phyloP scores from a whole-genome alignment of 2,797 vertebrate species.

The Streptopelia turtur region DNA sequence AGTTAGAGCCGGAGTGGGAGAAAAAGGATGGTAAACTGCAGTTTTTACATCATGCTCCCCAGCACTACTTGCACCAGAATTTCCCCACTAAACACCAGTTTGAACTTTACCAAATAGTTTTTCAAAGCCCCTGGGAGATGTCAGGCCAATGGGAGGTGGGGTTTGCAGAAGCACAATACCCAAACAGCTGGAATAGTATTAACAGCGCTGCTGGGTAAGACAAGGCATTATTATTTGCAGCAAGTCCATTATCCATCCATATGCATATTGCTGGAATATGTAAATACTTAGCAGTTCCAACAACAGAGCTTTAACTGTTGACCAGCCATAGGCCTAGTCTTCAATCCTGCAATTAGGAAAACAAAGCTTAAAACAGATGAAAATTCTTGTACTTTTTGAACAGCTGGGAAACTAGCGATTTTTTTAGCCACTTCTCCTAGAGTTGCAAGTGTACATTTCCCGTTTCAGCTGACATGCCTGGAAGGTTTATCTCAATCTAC shows the following conservation, averaged over 20 bases:
- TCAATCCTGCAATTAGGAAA: neutral
- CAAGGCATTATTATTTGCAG: neutral
- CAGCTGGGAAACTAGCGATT: neutral
- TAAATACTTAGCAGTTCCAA: neutral
- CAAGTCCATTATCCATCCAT: neutral
- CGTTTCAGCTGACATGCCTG: neutral
- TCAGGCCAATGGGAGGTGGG: neutral
- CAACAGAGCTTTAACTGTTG: constrained; percentile 13
- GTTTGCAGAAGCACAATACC: constrained; percentile 34
- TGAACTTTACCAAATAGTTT: constrained; percentile 7
- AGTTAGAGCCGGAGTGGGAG: neutral
- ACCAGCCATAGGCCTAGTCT: neutral
- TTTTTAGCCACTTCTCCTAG: neutral
- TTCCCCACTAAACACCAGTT: neutral
- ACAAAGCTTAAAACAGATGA: neutral
- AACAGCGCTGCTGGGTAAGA: constrained; percentile 4
- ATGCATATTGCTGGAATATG: neutral
- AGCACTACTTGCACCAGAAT: neutral
- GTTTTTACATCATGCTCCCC: neutral
- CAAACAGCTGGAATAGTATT: constrained; percentile 21
- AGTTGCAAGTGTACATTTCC: neutral
- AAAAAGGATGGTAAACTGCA: neutral
- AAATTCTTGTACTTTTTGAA: neutral
- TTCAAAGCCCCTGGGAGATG: neutral
- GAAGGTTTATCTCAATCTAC: neutral